Evolutionary conservation across 2,113 vertebrate genomes (phyloP), one percentile per base, ranked within the genome.

Genomic region (Morone chrysops): DNA sequence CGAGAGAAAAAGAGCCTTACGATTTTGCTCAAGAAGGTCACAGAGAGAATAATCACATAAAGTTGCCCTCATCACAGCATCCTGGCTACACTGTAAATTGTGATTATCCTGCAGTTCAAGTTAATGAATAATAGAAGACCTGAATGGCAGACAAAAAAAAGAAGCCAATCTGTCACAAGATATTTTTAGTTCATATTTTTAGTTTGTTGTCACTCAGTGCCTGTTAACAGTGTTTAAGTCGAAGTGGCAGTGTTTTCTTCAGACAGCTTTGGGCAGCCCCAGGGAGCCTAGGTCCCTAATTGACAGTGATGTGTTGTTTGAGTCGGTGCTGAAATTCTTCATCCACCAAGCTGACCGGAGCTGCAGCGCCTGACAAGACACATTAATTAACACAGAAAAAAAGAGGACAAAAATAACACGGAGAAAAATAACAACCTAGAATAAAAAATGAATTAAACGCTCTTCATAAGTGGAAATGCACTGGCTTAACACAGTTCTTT

Each of bases 231-330:
- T 86, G 80, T 93, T 93, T 93, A 91, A 94, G 92, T 80, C 6
- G 13, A 86, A 93, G 91, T 91, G 92, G 90, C 93, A 94, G 89
- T 82, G 90, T 93, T 94, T 90, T 89, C 87, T 86, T 85, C 86
- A 82, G 92, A 92, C 91, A 90, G 91, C 90, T 87, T 78, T 20
- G 83, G 78, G 91, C 82, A 75, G 92, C 94, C 91, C 79, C 81
- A 68, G 92, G 93, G 93, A 93, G 70, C 68, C 73, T 8, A 5
- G 85, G 87, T 84, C 86, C 80, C 87, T 95, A 95, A 95, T 94
- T 94, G 94, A 94, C 94, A 94, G 93, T 94, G 93, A 95, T 94
- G 90, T 94, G 93, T 93, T 94, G 90, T 94, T 92, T 91, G 89
- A 93, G 89, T 94, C 77, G 71, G 66, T 83, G 84, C 87, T 83